Conservation (phyloP, 2,113 vertebrate genomes). For the Beaufortia kweichowensis region DNA sequence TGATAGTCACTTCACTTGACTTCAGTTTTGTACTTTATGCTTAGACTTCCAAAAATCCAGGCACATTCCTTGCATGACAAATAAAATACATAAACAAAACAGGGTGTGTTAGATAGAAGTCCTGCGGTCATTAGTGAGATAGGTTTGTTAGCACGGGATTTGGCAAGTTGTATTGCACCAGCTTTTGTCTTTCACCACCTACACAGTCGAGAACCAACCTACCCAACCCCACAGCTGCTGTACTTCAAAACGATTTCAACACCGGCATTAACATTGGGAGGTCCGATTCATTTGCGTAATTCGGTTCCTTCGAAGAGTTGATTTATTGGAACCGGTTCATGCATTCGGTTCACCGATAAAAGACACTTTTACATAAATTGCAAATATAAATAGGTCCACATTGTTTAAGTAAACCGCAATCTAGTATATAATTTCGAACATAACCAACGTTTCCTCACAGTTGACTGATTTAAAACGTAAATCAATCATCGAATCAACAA, state of each 20-base stretch:
- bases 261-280: neutral
- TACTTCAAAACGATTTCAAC: neutral
- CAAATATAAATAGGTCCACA: too few relatives aligned
- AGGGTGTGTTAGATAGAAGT: slow-evolving; percentile 5
- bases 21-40: too few relatives aligned
- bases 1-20: too few relatives aligned
- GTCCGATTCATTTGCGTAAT: neutral
- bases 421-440: too few relatives aligned
- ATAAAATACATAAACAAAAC: slow-evolving; percentile 2
- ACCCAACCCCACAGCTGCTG: neutral
- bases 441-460: too few relatives aligned
- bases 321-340: neutral
- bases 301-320: neutral
- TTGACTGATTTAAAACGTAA: neutral
- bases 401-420: too few relatives aligned
- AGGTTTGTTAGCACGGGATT: neutral
- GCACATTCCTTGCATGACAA: neutral
- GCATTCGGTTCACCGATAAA: neutral
- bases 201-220: slow-evolving; percentile 12
- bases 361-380: neutral
- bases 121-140: neutral
- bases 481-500: neutral
- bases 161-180: slow-evolving; percentile 29
- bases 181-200: slow-evolving; percentile 23
- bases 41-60: too few relatives aligned